phyloP scores from a whole-genome alignment of 2,113 vertebrate species.

The Lucifuga dentata region DNA sequence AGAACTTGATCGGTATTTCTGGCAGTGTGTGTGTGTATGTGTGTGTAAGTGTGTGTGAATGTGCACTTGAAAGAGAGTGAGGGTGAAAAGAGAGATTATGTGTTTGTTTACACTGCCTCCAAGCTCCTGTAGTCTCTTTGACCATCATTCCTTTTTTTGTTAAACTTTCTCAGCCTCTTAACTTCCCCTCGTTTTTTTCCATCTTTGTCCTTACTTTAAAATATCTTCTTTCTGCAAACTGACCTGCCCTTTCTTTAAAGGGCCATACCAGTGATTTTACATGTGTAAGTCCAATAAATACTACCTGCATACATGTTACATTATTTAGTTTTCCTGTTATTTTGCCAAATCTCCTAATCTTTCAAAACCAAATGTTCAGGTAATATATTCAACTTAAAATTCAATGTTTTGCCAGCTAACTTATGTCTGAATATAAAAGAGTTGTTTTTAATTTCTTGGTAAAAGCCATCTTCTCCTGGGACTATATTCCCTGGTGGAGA shows the following conservation, averaged over 20 bases:
- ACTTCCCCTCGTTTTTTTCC: conserved; percentile 23
- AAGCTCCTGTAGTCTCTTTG: conserved; percentile 56
- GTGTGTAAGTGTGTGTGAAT: conserved; percentile 18
- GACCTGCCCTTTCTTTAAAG: conserved; percentile 2
- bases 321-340: too few species aligned
- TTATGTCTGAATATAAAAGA: too few species aligned
- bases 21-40: conserved; percentile 17
- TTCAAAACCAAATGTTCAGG: too few species aligned
- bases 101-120: conserved; percentile 75
- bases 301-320: too few species aligned
- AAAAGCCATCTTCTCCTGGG: too few species aligned
- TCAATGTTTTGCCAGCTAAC: too few species aligned
- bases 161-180: conserved; percentile 43
- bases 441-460: too few species aligned
- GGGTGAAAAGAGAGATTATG: conserved; percentile 67
- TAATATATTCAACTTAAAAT: too few species aligned
- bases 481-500: too few species aligned
- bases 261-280: too few species aligned
- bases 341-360: too few species aligned
- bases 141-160: conserved; percentile 51
- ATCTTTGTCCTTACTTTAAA: conserved; percentile 12
- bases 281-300: too few species aligned
- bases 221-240: not conserved
- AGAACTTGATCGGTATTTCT: conserved; percentile 64
- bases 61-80: conserved; percentile 1